phyloP scores from a whole-genome alignment of 2,113 vertebrate species.

The Jacana jacana region DNA sequence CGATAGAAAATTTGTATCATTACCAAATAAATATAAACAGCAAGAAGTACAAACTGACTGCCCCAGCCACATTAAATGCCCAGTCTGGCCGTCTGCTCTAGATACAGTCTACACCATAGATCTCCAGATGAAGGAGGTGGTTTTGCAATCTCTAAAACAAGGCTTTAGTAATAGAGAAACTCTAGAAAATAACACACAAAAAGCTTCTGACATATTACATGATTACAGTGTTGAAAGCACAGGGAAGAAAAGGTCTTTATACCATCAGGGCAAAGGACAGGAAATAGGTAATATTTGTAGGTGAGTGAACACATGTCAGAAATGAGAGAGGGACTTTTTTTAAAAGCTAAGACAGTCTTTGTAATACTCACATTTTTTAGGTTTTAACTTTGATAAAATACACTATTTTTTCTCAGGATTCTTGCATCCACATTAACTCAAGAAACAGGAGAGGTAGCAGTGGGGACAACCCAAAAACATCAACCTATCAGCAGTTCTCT shows the following conservation, averaged over 20 bases:
- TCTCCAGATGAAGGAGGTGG: neutral
- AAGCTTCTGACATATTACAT: neutral
- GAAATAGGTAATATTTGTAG: neutral
- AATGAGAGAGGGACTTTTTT: neutral
- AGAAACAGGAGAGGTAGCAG: neutral
- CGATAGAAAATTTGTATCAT: neutral
- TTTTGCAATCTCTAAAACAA: neutral
- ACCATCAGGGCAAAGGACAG: neutral
- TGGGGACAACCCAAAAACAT: accelerated
- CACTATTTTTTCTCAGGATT: neutral
- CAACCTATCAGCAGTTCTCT: neutral
- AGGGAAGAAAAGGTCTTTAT: neutral
- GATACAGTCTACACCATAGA: neutral
- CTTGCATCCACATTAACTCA: neutral
- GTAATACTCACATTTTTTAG: neutral
- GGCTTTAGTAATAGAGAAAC: neutral
- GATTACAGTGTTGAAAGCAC: neutral
- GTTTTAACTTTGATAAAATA: neutral
- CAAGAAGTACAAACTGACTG: neutral
- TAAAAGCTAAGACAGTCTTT: neutral
- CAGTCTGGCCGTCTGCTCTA: neutral
- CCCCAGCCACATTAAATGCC: neutral
- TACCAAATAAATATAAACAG: neutral
- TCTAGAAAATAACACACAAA: neutral
- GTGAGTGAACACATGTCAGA: neutral